Evolutionary conservation across 2,888 invertebrate species (phyloP).

Genomic region (Eupelmus urozonus): DNA sequence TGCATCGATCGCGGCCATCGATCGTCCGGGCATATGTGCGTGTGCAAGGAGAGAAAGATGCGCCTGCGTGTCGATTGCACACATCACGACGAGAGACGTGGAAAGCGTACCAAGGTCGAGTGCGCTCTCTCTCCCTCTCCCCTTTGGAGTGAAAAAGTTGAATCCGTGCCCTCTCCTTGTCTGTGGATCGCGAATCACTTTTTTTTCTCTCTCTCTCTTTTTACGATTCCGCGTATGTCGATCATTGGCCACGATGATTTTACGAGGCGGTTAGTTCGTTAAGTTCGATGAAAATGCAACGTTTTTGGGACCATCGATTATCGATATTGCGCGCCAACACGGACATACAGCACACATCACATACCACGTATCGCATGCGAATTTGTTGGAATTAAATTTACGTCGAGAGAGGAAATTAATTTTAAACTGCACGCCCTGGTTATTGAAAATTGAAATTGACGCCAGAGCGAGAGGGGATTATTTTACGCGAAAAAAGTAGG

Average conservation of each 20-base stretch:
- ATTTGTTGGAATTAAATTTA: constrained; percentile 52
- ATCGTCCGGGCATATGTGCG: too few relatives aligned
- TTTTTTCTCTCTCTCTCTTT: too few relatives aligned
- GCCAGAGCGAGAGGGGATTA: background rate
- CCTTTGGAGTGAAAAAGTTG: constrained; percentile 8
- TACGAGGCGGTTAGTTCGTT: constrained; percentile 2
- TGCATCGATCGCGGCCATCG: background rate
- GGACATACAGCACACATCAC: constrained; percentile 20
- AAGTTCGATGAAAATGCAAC: background rate
- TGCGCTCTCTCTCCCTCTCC: constrained; percentile 2
- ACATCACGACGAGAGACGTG: background rate
- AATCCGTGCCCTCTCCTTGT: background rate
- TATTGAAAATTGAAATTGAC: background rate
- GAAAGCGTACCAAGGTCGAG: constrained; percentile 14
- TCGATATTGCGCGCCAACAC: background rate
- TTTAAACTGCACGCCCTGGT: constrained; percentile 17
- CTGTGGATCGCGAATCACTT: constrained; percentile 5
- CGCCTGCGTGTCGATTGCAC: background rate
- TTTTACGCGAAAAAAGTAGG: background rate
- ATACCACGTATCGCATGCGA: constrained; percentile 44
- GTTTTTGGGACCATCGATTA: constrained; percentile 27
- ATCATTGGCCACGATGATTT: constrained; percentile 61
- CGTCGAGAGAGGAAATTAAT: constrained; percentile 50
- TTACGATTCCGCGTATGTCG: constrained; percentile 56
- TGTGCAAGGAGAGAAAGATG: background rate